Conservation (phyloP, 2,797 vertebrate genomes). For the Apogon talboti region DNA sequence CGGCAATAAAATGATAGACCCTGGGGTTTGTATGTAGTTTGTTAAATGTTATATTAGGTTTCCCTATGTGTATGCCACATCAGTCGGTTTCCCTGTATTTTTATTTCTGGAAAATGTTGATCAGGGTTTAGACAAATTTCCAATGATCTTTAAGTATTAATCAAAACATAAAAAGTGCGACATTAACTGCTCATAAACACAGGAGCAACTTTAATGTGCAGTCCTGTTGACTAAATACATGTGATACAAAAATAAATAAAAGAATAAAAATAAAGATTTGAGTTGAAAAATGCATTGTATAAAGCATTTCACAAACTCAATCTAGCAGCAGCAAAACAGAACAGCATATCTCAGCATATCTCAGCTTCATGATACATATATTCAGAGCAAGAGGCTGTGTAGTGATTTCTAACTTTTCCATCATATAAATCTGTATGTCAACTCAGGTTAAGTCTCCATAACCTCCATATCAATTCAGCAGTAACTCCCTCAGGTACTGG, state of each 20-base stretch:
- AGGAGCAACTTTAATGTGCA: background rate
- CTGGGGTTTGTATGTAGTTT: conserved; percentile 5
- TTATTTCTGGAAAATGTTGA: background rate
- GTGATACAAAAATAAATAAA: background rate
- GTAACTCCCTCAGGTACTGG: conserved; percentile 11
- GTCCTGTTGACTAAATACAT: background rate
- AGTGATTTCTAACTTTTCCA: conserved; percentile 11
- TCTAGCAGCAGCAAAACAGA: conserved; percentile 7
- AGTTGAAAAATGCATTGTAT: no score
- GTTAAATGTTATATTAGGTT: no score
- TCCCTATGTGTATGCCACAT: no score
- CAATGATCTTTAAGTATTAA: conserved; percentile 36
- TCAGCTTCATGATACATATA: conserved; percentile 3
- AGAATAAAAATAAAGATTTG: no score
- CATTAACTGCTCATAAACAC: background rate
- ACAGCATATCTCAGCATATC: background rate
- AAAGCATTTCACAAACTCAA: no score
- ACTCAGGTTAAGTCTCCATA: background rate
- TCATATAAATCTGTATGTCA: conserved; percentile 12
- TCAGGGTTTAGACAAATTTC: conserved; percentile 8
- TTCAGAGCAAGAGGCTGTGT: background rate
- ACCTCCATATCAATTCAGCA: conserved; percentile 16
- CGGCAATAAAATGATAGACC: background rate
- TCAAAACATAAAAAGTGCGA: conserved; percentile 10
- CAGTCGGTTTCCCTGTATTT: background rate